Percentiles rank a stretch among this genome's conserved stretches.
phyloP scores from a whole-genome alignment of 2,888 invertebrate genomes.

The Meloe dianella region DNA sequence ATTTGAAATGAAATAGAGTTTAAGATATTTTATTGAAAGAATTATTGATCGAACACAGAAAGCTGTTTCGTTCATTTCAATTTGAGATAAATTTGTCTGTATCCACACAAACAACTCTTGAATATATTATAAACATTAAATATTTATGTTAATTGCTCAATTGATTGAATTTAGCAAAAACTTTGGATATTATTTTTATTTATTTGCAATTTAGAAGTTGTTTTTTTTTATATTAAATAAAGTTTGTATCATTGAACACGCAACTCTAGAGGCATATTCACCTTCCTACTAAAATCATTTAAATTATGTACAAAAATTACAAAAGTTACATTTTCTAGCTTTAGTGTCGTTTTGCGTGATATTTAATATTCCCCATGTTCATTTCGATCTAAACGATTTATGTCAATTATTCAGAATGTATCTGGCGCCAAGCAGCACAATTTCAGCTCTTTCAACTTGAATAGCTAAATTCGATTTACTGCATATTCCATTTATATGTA shows the following conservation, averaged over 20 bases:
- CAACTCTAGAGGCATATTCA: background rate
- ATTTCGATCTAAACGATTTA: conserved; percentile 2
- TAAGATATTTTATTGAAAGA: too few relatives aligned
- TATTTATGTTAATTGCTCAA: background rate
- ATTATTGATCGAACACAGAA: background rate
- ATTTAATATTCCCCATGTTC: background rate
- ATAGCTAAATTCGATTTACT: conserved; percentile 7
- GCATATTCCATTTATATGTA: background rate
- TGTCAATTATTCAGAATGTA: conserved; percentile 1
- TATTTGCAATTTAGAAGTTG: background rate
- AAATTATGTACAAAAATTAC: background rate
- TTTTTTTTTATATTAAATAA: background rate
- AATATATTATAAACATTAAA: background rate
- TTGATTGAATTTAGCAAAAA: background rate
- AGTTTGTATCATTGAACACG: conserved; percentile 4
- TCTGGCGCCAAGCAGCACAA: conserved; percentile 4
- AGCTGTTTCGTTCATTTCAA: background rate
- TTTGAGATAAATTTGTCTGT: background rate
- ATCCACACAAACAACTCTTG: background rate
- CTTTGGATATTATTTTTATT: background rate
- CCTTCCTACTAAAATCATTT: background rate
- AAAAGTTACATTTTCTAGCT: too few relatives aligned
- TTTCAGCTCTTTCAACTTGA: conserved; percentile 12
- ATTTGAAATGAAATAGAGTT: background rate
- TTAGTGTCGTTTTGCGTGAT: background rate